Conservation (phyloP, 2,888 invertebrate genomes). For the Nineta flava region DNA sequence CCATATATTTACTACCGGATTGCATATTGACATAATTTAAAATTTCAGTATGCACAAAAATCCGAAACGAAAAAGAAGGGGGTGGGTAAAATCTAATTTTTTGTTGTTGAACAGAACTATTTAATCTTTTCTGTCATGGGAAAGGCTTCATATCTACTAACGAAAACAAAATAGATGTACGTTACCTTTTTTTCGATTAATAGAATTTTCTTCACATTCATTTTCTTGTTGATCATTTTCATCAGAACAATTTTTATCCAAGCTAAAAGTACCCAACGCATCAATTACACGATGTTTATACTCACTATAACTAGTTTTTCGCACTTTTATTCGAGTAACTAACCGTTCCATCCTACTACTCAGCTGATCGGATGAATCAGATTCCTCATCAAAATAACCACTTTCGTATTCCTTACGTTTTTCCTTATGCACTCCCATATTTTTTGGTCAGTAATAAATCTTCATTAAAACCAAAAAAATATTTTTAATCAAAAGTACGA, state of each 20-base stretch:
- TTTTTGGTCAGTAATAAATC: not conserved
- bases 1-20: too few species aligned
- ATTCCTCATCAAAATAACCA: slow-evolving; percentile 7
- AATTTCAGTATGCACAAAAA: too few species aligned
- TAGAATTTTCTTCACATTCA: not conserved
- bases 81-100: too few species aligned
- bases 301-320: slow-evolving; percentile 7
- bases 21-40: too few species aligned
- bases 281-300: slow-evolving; percentile 4
- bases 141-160: too few species aligned
- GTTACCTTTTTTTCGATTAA: too few species aligned
- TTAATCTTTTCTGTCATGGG: too few species aligned
- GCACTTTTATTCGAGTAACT: slow-evolving; percentile 5
- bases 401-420: slow-evolving; percentile 7
- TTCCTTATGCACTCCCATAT: slow-evolving; percentile 7
- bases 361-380: not conserved
- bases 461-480: not conserved
- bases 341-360: slow-evolving; percentile 2
- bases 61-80: too few species aligned
- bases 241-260: not conserved
- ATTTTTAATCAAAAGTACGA: not conserved
- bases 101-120: too few species aligned
- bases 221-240: not conserved
- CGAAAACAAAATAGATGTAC: too few species aligned
- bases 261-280: not conserved